These are phyloP conservation scores for Eupsittula cactorum DNA, from an alignment of 2,113 vertebrate genomes.

Conservation along the genomic window DNA sequence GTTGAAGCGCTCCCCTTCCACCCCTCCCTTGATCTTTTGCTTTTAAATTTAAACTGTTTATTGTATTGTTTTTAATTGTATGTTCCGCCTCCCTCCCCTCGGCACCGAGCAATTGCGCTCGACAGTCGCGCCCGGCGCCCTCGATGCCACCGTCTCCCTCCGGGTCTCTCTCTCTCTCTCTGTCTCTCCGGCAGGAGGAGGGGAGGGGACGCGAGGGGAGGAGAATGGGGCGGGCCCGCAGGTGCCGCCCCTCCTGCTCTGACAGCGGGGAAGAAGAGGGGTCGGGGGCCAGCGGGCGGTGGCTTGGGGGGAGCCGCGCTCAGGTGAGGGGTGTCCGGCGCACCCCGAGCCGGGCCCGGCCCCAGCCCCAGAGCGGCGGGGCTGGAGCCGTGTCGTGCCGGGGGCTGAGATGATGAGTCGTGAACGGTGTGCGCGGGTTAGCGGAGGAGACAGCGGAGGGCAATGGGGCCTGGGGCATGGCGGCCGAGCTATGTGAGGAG, in stretches of 20 bases:
- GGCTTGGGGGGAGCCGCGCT: neutral
- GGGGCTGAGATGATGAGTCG: neutral
- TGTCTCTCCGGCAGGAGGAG: neutral
- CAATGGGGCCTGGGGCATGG: neutral
- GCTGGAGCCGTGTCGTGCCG: neutral
- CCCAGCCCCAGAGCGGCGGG: neutral
- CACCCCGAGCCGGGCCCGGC: no score
- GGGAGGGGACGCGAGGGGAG: neutral
- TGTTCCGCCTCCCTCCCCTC: neutral
- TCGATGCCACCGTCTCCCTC: neutral
- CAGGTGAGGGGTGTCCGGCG: neutral
- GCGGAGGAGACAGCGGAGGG: neutral
- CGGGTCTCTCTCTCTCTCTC: neutral
- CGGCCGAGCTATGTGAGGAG: neutral
- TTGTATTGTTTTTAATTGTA: neutral
- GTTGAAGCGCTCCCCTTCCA: neutral
- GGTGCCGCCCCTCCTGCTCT: conserved; percentile 42
- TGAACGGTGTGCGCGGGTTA: neutral
- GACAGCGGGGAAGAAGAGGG: neutral
- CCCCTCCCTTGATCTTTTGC: neutral
- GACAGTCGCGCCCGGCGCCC: neutral
- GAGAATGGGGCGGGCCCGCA: conserved; percentile 43
- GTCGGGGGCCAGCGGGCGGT: neutral
- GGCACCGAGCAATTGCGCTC: neutral
- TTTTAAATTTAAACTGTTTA: neutral